Evolutionary conservation across 2,888 invertebrate species (phyloP), one percentile per base, ranked within the genome.

Genomic region (Cyrtodaria siliqua): DNA sequence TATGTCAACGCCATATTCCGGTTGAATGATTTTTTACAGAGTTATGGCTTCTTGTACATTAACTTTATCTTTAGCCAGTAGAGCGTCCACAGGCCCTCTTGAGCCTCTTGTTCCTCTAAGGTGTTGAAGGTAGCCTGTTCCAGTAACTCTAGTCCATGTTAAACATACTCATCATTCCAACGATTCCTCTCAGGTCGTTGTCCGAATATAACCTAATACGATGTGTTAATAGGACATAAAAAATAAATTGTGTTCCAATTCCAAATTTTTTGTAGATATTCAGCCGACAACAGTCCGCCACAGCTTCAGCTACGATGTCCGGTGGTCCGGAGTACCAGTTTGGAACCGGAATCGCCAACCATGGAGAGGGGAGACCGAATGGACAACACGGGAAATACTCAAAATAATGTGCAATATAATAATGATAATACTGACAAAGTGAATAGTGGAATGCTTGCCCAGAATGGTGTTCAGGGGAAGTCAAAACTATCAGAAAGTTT

Each of bases 311-410:
- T 27, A 8, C 56, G 56, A 3, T 57, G 53, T 16, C 63, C 56
- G n/a, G 59, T 72, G 2, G 56, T 49, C 24, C 63, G 64, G 49
- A 64, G 61, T 49, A 72, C 38, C 44, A 74, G 74, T 55, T 76
- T 80, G 27, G 85, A 85, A 38, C 87, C 89, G 2, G 75, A 86
- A 50, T 86, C 89, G 0, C 86, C 86, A 4, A 85, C 85, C 23
- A 89, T 89, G 26, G 76, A 79, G 52, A 66, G 81, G 16, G 80
- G 78, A 16, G 77, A 79, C 50, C 18, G 16, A 9, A 26, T 52
- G 44, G 33, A 33, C 33, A 64, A 55, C 12, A 24, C 16, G 44
- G 29, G 18, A 16, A 26, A 42, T 23, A 26, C 49, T 23, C 29
- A 33, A 42, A 57, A 59, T 40, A 42, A 16, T 59, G 56, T 56